Evolutionary conservation across 2,113 vertebrate genomes (phyloP), one percentile per base, ranked within the genome.

Genomic region (Pristiophorus japonicus): DNA sequence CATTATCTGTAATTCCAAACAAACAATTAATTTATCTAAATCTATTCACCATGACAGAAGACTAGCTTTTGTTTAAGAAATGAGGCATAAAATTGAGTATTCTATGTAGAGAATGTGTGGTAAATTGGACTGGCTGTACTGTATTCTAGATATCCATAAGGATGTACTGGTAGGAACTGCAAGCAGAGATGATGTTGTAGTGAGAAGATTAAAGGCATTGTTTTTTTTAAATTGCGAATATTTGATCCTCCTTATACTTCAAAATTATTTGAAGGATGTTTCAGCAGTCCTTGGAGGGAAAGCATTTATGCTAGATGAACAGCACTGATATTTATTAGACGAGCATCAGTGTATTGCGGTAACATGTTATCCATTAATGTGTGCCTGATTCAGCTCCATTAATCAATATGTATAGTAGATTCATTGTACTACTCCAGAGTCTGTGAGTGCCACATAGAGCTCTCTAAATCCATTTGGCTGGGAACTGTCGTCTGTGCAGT

Each of bases 381-480:
- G 16, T 34, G 65, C 66, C 65, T 94, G 66, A 70, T 70, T 94
- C 65, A 67, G 42, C 22, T 51, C 66, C 45, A 70, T 94, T 94
- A 94, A 94, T 94, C 93, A 73, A 70, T 73, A 47, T 67, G 14
- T 70, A 73, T 47, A 47, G 66, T 67, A 70, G 93, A 47, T 94
- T 47, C 42, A 94, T 22, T 70, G 45, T 51, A 42, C 6, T 45
- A 45, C 93, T 94, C 45, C 12, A 67, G 47, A 94, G 63, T 27
- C 92, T 45, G 3, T 14, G 65, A 70, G 42, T 94, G 27, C 66
- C 93, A 70, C 93, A 70, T 14, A 73, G 27, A 70, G 65, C 93
- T 94, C 66, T 51, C 42, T 51, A 47, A 70, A 70, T 70, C 93
- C 65, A 73, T 94, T 94, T 94, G 65, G 30, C 93, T 94, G 93